Evolutionary conservation across 2,888 invertebrate genomes (phyloP), one percentile per base, ranked within the genome.

Genomic region (Lepidonotus clava): DNA sequence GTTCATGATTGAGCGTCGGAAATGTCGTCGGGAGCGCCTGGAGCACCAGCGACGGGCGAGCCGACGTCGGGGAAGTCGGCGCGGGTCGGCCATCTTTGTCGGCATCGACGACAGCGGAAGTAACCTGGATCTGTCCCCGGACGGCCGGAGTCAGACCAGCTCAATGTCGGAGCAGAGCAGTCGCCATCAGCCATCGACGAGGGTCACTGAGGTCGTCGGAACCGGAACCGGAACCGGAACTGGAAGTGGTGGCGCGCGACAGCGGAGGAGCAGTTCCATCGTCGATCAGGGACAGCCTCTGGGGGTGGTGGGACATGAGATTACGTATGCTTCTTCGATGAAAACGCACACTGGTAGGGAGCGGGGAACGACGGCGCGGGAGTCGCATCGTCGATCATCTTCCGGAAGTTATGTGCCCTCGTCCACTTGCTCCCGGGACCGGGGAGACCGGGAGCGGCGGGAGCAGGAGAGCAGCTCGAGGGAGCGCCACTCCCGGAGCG

Each of bases 1-100:
- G 41, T 89, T 90, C 84, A 67, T 88, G 38, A 86, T 84, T 18
- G 89, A 90, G 87, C 84, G 90, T 32, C 87, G 88, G 83, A 87
- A 88, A 80, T 88, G 88, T 24, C 87, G 90, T 21, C 88, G 89
- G 67, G 88, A 89, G 80, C 76, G 90, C 32, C 86, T 88, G 0
- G 88, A 89, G 53, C 77, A 88, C 67, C 88, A 89, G 85, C 66
- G 86, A 11, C 80, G 80, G 14, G 46, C 41, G 1, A 80, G 34
- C 32, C 80, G 80, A 1, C 41, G 80, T 41, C 41, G 80, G 32
- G 51, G 80, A 18, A 80, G 80, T 80, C 80, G 80, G 28, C 80
- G 80, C 41, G 80, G 80, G 28, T 80, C 80, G 11, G 41, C 28
- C 14, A 14, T 34, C 51, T 24, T 28, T 28, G 38, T 40, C 34